Conservation (phyloP, 1,140 invertebrate species). For the Thrips palmi region DNA sequence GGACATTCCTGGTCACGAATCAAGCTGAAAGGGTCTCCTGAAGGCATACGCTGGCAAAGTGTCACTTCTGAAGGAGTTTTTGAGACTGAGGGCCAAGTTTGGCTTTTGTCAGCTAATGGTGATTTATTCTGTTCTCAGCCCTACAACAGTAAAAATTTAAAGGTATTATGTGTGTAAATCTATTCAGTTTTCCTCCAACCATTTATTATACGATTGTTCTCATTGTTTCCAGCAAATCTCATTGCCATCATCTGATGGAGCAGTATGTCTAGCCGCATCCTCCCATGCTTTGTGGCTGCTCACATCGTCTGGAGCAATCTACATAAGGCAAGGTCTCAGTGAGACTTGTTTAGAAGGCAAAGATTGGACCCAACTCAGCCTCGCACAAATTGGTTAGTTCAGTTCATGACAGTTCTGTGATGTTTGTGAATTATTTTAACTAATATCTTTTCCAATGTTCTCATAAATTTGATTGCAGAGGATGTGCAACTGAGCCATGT, state of each 20-base stretch:
- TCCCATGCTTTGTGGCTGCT: slow-evolving; percentile 29
- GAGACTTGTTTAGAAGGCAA: slow-evolving; percentile 21
- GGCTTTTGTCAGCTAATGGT: slow-evolving; percentile 24
- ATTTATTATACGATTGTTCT: neutral
- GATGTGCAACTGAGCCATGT: slow-evolving; percentile 24
- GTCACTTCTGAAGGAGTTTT: slow-evolving; percentile 23
- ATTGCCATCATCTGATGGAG: slow-evolving; percentile 14
- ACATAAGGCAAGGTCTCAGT: slow-evolving; percentile 25
- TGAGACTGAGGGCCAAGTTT: slow-evolving; percentile 24
- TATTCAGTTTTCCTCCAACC: slow-evolving; percentile 5
- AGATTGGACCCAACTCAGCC: slow-evolving; percentile 25
- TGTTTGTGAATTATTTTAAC: slow-evolving; percentile 1
- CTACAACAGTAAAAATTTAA: slow-evolving; percentile 11
- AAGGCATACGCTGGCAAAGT: slow-evolving; percentile 20
- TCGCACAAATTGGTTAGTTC: slow-evolving; percentile 26
- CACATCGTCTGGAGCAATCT: slow-evolving; percentile 23
- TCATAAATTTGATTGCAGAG: slow-evolving; percentile 20
- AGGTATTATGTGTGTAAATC: neutral
- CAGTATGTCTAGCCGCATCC: slow-evolving; percentile 22
- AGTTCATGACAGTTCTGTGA: too few relatives aligned
- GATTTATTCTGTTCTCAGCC: slow-evolving; percentile 24
- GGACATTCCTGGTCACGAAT: slow-evolving; percentile 16
- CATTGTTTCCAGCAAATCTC: slow-evolving; percentile 16
- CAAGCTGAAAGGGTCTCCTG: neutral
- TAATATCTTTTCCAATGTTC: too few relatives aligned